Conservation (phyloP, 2,888 invertebrate species). For the Anarsia innoxiella region DNA sequence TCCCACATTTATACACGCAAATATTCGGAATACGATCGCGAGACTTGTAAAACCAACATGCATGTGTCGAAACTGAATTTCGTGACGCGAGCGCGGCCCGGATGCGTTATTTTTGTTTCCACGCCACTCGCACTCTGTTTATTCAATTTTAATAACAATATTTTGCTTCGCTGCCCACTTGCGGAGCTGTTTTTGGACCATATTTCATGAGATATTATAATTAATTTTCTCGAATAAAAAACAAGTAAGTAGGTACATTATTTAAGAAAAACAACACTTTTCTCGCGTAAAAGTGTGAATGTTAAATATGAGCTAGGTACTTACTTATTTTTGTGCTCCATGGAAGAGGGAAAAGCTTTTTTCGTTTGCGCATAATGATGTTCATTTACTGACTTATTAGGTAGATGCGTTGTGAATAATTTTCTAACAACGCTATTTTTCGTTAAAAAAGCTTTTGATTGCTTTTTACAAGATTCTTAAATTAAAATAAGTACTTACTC, state of each 20-base stretch:
- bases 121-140: conserved; percentile 43
- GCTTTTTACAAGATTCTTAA: no score
- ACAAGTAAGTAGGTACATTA: no score
- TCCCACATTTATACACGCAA: conserved; percentile 30
- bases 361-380: conserved; percentile 24
- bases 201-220: no score
- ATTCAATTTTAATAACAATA: conserved; percentile 57
- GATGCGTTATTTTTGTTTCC: conserved; percentile 63
- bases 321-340: no score
- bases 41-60: conserved; percentile 35
- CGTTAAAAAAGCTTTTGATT: no score
- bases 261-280: no score
- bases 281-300: no score
- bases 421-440: background rate
- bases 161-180: conserved; percentile 29
- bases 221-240: no score
- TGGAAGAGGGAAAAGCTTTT: background rate
- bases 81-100: conserved; percentile 30
- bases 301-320: no score
- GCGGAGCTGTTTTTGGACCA: no score
- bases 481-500: no score
- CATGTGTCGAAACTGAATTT: conserved; percentile 36
- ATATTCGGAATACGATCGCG: conserved; percentile 42
- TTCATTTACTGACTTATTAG: conserved; percentile 30
- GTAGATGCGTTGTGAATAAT: conserved; percentile 1